These are phyloP conservation scores for Mesitornis unicolor DNA, from an alignment of 2,113 vertebrate genomes.

Conservation along the genomic window DNA sequence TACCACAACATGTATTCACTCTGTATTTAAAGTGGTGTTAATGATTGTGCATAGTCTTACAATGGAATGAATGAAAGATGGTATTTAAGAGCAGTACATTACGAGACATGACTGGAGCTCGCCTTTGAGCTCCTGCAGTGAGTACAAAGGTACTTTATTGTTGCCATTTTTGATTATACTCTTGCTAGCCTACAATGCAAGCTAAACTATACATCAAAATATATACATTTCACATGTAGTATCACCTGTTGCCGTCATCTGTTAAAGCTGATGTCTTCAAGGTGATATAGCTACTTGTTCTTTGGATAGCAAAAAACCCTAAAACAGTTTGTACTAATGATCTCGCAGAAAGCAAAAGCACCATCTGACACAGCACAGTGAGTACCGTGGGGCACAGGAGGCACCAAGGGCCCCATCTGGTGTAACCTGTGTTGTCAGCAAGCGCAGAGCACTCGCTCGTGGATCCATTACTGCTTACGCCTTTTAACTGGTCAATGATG, in stretches of 20 bases:
- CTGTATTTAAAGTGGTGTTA: not conserved
- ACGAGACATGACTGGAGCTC: not conserved
- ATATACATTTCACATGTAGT: not conserved
- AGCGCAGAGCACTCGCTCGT: slow-evolving; percentile 18
- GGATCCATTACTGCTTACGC: not conserved
- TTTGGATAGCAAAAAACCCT: not conserved
- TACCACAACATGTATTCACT: not conserved
- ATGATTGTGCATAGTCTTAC: accelerated
- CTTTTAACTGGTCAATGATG: slow-evolving; percentile 42
- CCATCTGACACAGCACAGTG: slow-evolving; percentile 26
- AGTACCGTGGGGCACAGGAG: not conserved
- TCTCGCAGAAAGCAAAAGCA: slow-evolving; percentile 27
- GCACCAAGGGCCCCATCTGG: slow-evolving; percentile 45
- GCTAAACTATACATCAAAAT: not conserved
- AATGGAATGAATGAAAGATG: not conserved
- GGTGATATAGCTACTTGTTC: not conserved
- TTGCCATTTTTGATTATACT: not conserved
- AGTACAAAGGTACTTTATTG: not conserved
- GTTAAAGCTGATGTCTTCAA: not conserved
- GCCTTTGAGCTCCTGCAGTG: not conserved
- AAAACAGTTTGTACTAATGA: not conserved
- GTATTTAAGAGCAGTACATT: not conserved
- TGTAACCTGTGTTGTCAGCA: slow-evolving; percentile 44
- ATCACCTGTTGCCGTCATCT: not conserved
- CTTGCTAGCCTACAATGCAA: not conserved